Conservation (phyloP, 1,140 invertebrate species). For the Neodiprion lecontei region DNA sequence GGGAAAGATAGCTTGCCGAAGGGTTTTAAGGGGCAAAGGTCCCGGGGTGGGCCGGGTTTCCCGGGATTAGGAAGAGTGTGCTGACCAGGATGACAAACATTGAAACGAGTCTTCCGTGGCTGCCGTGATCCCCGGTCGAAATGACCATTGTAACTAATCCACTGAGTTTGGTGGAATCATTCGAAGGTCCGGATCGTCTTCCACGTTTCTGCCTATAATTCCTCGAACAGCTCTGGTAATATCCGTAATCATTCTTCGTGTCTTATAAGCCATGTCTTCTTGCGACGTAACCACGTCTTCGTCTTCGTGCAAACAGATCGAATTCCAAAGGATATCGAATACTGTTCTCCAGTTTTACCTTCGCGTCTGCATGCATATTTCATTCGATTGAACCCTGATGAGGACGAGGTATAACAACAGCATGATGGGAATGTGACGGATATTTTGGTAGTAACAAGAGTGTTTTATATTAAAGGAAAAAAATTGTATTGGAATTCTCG, state of each 20-base stretch:
- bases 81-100: background rate
- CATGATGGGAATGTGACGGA: background rate
- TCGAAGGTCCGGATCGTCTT: background rate
- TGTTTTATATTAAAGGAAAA: background rate
- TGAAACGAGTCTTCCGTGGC: background rate
- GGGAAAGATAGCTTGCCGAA: constrained; percentile 9
- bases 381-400: too few species aligned
- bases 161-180: background rate
- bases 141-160: background rate
- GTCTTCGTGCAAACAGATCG: too few species aligned
- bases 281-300: too few species aligned
- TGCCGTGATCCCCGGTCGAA: background rate
- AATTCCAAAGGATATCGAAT: too few species aligned
- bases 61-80: background rate
- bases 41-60: background rate
- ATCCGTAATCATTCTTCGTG: background rate
- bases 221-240: background rate
- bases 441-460: background rate
- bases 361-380: too few species aligned
- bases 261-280: too few species aligned
- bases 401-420: too few species aligned
- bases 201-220: background rate
- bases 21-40: background rate
- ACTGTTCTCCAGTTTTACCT: too few species aligned
- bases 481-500: background rate